A percentile compares a stretch with the other conserved stretches of the same genome.
These are phyloP conservation scores for Ursus arctos DNA, from an alignment of 2,113 vertebrate genomes.

Conservation along the genomic window DNA sequence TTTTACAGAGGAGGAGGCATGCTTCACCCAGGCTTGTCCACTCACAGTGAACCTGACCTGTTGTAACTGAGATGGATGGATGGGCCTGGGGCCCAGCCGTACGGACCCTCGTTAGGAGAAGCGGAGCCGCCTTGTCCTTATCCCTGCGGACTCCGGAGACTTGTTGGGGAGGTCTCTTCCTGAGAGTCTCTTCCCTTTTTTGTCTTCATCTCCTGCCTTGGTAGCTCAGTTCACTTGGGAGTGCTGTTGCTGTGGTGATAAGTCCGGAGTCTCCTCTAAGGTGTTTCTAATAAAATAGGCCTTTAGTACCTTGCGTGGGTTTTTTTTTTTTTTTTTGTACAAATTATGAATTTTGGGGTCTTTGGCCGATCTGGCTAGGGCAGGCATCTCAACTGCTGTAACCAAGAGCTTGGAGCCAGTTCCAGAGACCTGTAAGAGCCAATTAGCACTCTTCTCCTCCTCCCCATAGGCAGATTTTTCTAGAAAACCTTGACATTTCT, in stretches of 20 bases:
- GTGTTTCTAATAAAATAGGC: neutral
- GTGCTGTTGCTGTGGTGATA: neutral
- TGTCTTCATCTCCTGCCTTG: neutral
- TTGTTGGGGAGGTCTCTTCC: neutral
- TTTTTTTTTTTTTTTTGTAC: neutral
- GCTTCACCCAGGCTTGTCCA: neutral
- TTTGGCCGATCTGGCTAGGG: neutral
- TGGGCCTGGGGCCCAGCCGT: neutral
- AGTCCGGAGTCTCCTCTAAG: neutral
- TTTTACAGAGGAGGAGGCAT: neutral
- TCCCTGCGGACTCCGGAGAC: neutral
- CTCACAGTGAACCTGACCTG: too few relatives aligned
- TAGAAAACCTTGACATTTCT: neutral
- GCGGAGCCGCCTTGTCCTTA: neutral
- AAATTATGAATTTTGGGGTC: neutral
- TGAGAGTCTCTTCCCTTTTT: neutral
- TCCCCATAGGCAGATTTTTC: neutral
- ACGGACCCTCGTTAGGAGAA: neutral
- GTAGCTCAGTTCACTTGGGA: neutral
- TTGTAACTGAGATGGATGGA: neutral
- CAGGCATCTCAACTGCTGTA: neutral
- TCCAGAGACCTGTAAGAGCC: neutral
- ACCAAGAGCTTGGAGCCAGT: neutral
- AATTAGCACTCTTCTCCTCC: neutral
- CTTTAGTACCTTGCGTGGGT: neutral